phyloP scores from a whole-genome alignment of 2,888 invertebrate species.

The Ochropleura plecta region DNA sequence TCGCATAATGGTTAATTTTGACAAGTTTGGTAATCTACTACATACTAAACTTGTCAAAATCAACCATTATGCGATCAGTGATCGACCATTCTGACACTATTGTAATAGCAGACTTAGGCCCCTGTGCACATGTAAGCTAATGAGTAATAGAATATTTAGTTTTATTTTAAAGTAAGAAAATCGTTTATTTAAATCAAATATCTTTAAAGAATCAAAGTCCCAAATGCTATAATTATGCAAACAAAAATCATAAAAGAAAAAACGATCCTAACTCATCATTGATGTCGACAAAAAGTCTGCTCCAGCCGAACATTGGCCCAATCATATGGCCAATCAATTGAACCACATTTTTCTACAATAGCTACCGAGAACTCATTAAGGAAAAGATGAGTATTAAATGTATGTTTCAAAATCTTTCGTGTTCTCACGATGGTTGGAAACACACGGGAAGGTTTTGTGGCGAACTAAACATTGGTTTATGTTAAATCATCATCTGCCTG shows the following conservation, averaged over 20 bases:
- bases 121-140: too few species aligned
- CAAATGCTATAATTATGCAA: neutral
- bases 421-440: conserved; percentile 66
- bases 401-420: conserved; percentile 71
- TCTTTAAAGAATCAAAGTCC: neutral
- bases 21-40: too few species aligned
- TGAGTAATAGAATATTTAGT: too few species aligned
- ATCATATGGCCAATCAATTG: conserved; percentile 40
- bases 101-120: too few species aligned
- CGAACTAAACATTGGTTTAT: neutral
- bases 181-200: neutral
- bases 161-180: neutral
- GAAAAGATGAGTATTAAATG: conserved; percentile 67
- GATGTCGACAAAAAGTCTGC: conserved; percentile 16
- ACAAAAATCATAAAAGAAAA: conserved; percentile 7
- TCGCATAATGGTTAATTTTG: too few species aligned
- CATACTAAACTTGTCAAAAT: too few species aligned
- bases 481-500: too few species aligned
- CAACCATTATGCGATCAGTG: too few species aligned
- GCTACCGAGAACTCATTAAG: conserved; percentile 55
- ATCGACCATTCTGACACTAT: too few species aligned
- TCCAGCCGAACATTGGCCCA: conserved; percentile 7
- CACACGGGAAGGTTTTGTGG: conserved; percentile 17
- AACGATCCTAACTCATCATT: conserved; percentile 16
- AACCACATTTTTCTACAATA: conserved; percentile 43